phyloP scores from a whole-genome alignment of 2,888 invertebrate genomes.

The Aporophyla nigra region DNA sequence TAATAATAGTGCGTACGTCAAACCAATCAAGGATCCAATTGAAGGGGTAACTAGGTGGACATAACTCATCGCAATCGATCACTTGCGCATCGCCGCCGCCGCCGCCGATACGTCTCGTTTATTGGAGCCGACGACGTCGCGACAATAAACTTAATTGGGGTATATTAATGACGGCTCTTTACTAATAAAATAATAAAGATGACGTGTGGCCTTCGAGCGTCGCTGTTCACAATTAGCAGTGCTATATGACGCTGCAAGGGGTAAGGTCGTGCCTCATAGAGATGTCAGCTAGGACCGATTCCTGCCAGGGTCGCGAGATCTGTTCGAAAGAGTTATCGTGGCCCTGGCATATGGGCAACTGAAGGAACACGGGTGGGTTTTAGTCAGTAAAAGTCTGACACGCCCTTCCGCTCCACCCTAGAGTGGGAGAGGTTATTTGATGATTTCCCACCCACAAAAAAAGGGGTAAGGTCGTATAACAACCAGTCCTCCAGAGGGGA shows the following conservation, averaged over 20 bases:
- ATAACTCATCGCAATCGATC: conserved; percentile 88
- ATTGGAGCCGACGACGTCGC: conserved; percentile 86
- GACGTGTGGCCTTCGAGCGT: conserved; percentile 79
- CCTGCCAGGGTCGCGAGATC: no score
- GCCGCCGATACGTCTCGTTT: conserved; percentile 84
- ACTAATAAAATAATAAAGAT: conserved; percentile 88
- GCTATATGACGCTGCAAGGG: conserved; percentile 40
- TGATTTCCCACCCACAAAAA: no score
- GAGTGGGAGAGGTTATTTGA: no score
- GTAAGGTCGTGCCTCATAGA: conserved; percentile 30
- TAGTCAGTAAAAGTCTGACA: no score
- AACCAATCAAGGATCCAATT: conserved; percentile 90
- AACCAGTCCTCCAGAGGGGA: conserved; percentile 11
- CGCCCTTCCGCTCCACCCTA: no score
- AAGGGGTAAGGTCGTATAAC: conserved; percentile 31
- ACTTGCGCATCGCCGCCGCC: conserved; percentile 80
- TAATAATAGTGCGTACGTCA: conserved; percentile 87
- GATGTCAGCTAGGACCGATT: no score
- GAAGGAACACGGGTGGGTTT: no score
- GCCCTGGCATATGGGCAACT: no score
- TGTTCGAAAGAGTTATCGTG: no score
- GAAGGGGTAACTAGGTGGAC: conserved; percentile 90
- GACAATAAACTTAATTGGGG: conserved; percentile 89
- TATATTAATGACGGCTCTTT: conserved; percentile 87
- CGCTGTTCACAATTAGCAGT: conserved; percentile 81